Evolutionary conservation across 2,113 vertebrate genomes (phyloP).

Genomic region (Antechinus stuartii): DNA sequence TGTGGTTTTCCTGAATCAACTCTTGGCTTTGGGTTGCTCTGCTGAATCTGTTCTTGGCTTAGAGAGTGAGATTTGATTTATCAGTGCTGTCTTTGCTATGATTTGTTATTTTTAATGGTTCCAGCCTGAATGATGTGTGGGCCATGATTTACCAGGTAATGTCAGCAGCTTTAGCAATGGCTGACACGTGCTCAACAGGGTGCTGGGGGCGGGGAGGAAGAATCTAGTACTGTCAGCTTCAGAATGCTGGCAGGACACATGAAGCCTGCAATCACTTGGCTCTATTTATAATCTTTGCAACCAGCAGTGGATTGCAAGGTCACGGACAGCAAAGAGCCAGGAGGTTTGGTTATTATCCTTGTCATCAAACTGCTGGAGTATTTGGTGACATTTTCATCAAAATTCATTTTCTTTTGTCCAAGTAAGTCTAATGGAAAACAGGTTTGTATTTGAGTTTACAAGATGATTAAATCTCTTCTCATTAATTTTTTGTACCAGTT

Average conservation of each 20-base stretch:
- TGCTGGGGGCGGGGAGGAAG: neutral
- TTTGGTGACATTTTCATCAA: conserved; percentile 25
- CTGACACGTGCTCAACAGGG: conserved; percentile 12
- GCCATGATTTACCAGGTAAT: conserved; percentile 32
- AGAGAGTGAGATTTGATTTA: conserved; percentile 46
- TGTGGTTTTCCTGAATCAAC: conserved; percentile 4
- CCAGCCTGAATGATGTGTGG: conserved; percentile 13
- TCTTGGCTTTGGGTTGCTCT: conserved; percentile 27
- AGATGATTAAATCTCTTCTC: conserved; percentile 11
- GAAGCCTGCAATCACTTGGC: neutral
- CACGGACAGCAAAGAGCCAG: conserved; percentile 2
- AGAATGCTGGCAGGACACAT: conserved; percentile 19
- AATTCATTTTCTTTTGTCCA: conserved; percentile 24
- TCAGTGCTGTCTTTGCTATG: conserved; percentile 43
- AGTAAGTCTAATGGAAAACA: conserved; percentile 4
- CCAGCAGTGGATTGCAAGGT: neutral
- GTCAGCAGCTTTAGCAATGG: neutral
- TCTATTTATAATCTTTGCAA: neutral
- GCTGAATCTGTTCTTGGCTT: conserved; percentile 25
- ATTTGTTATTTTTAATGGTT: conserved; percentile 2
- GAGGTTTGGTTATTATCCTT: neutral
- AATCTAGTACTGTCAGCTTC: neutral
- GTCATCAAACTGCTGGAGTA: neutral
- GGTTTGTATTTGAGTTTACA: conserved; percentile 4
- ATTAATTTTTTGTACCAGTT: conserved; percentile 10